Conservation (phyloP, 1,140 invertebrate genomes). For the Spodoptera litura region DNA sequence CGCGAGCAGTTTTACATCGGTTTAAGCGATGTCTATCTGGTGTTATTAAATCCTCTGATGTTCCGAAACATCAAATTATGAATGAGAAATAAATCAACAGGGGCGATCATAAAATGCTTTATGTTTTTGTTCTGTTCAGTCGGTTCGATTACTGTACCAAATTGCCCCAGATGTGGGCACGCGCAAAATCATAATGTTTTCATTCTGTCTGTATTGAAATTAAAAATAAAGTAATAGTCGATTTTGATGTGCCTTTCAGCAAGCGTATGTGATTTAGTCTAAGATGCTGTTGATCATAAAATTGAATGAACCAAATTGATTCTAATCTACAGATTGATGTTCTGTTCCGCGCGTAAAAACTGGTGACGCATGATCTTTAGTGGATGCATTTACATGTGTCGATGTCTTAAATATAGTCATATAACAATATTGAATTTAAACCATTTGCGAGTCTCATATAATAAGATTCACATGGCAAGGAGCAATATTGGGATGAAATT, state of each 20-base stretch:
- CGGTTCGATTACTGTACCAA: conserved; percentile 74
- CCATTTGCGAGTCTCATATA: neutral
- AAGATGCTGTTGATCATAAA: conserved; percentile 46
- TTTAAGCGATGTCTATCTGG: conserved; percentile 80
- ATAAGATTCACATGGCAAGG: neutral
- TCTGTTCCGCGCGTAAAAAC: conserved; percentile 2
- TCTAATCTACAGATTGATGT: conserved; percentile 9
- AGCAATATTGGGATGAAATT: conserved; percentile 13
- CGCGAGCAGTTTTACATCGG: conserved; percentile 77
- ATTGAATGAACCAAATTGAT: conserved; percentile 41
- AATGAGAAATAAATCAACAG: conserved; percentile 84
- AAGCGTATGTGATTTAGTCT: conserved; percentile 38
- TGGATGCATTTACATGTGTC: conserved; percentile 12
- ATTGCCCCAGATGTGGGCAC: conserved; percentile 74
- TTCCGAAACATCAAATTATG: conserved; percentile 83
- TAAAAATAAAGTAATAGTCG: conserved; percentile 57
- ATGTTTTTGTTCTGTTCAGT: conserved; percentile 80
- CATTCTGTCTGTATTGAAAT: conserved; percentile 61
- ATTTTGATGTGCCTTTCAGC: conserved; percentile 48
- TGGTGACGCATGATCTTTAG: conserved; percentile 13
- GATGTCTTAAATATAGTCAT: neutral
- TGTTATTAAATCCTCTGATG: conserved; percentile 83
- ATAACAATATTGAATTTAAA: conserved; percentile 6
- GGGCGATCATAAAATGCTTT: conserved; percentile 81
- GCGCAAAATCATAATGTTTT: conserved; percentile 73